Conservation (phyloP, 2,113 vertebrate species). For the Tragelaphus scriptus region DNA sequence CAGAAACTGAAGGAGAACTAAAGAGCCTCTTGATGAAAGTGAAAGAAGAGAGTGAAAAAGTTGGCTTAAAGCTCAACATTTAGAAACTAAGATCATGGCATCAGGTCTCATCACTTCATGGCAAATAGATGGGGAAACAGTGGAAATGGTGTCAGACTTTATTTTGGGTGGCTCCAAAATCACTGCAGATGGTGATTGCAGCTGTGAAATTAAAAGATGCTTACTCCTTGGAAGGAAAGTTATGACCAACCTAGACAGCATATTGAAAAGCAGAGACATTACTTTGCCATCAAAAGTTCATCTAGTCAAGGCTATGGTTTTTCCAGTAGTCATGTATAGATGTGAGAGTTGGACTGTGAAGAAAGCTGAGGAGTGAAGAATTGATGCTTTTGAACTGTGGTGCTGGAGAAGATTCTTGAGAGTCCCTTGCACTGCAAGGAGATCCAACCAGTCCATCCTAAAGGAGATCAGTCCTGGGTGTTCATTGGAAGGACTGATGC, state of each 20-base stretch:
- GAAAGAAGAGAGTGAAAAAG: background rate
- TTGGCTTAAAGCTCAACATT: background rate
- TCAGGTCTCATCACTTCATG: background rate
- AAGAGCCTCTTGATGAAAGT: background rate
- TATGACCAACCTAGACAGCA: background rate
- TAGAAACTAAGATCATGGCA: background rate
- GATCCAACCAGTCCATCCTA: background rate
- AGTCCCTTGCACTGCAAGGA: background rate
- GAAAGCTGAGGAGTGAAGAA: rapidly evolving
- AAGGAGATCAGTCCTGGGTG: background rate
- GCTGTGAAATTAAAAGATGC: background rate
- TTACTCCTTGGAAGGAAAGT: background rate
- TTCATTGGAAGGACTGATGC: background rate
- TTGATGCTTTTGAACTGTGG: background rate
- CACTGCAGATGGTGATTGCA: background rate
- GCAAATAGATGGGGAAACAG: background rate
- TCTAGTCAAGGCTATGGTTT: background rate
- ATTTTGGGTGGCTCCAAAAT: rapidly evolving
- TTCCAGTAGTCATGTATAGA: background rate
- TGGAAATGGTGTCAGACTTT: background rate
- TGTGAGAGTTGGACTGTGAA: background rate
- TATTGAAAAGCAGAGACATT: background rate
- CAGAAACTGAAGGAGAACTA: background rate
- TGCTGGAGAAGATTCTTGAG: background rate
- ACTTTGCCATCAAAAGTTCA: background rate